Conservation (phyloP, 2,113 vertebrate genomes). For the Cranoglanis bouderius region DNA sequence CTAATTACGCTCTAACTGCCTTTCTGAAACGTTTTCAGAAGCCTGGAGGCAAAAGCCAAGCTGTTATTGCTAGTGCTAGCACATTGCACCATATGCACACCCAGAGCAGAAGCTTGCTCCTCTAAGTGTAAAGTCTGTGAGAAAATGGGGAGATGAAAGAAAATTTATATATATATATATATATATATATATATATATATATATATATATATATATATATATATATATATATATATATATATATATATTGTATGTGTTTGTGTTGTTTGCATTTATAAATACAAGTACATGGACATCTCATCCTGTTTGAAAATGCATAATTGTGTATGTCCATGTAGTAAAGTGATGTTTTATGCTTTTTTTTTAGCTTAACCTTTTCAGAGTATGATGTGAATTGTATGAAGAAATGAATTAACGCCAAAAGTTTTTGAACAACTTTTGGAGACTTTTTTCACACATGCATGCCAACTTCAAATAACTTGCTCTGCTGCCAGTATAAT, state of each 20-base stretch:
- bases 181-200: too few relatives aligned
- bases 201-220: too few relatives aligned
- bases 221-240: too few relatives aligned
- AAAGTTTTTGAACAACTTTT: slow-evolving; percentile 12
- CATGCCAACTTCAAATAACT: slow-evolving; percentile 15
- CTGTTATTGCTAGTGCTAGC: slow-evolving; percentile 3
- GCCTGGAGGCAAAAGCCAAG: slow-evolving; percentile 15
- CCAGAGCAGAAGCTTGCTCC: background rate
- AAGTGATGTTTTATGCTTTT: background rate
- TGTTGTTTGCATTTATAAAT: background rate
- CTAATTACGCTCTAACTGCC: slow-evolving; percentile 56
- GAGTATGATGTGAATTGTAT: background rate
- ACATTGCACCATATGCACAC: background rate
- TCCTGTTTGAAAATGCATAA: background rate
- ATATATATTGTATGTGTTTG: too few relatives aligned
- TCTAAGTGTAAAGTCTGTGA: background rate
- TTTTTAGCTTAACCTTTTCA: background rate
- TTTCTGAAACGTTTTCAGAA: slow-evolving; percentile 26
- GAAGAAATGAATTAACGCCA: background rate
- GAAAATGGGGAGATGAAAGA: background rate
- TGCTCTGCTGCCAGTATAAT: slow-evolving; percentile 20
- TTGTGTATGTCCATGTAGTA: background rate
- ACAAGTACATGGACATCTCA: background rate
- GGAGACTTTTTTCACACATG: background rate
- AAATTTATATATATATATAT: too few relatives aligned